phyloP scores from a whole-genome alignment of 2,888 invertebrate genomes.

The Apoda limacodes region DNA sequence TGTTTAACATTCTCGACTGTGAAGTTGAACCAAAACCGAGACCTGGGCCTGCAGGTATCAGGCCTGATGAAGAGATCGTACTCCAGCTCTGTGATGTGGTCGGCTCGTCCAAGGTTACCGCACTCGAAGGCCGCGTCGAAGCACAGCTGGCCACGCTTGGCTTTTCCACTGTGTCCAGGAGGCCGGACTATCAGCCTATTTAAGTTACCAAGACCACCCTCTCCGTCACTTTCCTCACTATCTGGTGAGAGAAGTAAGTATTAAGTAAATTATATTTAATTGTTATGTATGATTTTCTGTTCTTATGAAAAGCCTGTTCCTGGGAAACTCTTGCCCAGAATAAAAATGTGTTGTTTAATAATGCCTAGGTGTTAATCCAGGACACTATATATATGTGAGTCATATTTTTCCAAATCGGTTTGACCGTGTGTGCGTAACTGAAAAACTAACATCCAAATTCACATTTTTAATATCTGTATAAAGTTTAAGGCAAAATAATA shows the following conservation, averaged over 20 bases:
- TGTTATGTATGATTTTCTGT: background rate
- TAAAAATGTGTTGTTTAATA: no score
- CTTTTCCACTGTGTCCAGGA: conserved; percentile 93
- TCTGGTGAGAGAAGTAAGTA: conserved; percentile 74
- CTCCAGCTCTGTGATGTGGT: conserved; percentile 92
- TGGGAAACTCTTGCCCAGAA: background rate
- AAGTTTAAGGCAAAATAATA: no score
- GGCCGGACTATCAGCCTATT: conserved; percentile 89
- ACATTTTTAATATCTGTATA: no score
- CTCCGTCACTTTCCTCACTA: conserved; percentile 92
- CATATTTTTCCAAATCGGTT: no score
- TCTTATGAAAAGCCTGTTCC: background rate
- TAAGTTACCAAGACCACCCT: conserved; percentile 94
- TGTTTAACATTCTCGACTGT: conserved; percentile 95
- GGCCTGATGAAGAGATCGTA: conserved; percentile 97
- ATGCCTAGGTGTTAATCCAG: no score
- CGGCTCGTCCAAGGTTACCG: conserved; percentile 96
- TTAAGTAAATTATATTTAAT: background rate
- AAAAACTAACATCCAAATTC: no score
- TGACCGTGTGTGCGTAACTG: no score
- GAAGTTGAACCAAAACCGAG: conserved; percentile 98
- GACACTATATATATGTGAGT: no score
- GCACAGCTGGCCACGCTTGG: conserved; percentile 95
- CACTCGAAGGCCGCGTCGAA: conserved; percentile 98
- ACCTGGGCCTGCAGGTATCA: conserved; percentile 94